phyloP scores from a whole-genome alignment of 1,140 invertebrate genomes.

The Eriosoma lanigerum region DNA sequence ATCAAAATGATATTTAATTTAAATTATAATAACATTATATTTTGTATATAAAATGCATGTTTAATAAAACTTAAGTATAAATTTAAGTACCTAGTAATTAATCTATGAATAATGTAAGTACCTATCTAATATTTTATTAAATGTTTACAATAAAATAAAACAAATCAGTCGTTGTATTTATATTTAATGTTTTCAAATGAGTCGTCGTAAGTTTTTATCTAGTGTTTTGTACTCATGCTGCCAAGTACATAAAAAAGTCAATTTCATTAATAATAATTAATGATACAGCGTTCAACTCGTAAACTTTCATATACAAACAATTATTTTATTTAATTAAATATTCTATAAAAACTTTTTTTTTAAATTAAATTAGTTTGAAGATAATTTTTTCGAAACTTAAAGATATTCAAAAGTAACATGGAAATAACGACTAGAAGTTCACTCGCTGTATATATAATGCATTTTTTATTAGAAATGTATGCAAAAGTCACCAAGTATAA shows the following conservation, averaged over 20 bases:
- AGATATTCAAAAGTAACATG: not conserved
- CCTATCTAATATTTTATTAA: too few species aligned
- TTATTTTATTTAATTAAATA: slow-evolving; percentile 35
- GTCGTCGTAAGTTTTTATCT: slow-evolving; percentile 8
- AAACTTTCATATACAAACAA: not conserved
- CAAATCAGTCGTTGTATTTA: too few species aligned
- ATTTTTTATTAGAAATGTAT: not conserved
- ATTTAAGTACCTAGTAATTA: too few species aligned
- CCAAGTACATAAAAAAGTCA: slow-evolving; percentile 10
- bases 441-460: too few species aligned
- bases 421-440: not conserved
- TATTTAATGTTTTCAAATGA: too few species aligned
- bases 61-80: too few species aligned
- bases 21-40: too few species aligned
- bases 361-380: slow-evolving; percentile 24
- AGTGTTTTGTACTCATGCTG: not conserved
- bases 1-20: too few species aligned
- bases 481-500: too few species aligned
- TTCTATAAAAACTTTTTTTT: slow-evolving; percentile 29
- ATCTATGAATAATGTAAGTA: too few species aligned
- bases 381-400: not conserved
- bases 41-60: too few species aligned
- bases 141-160: too few species aligned
- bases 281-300: slow-evolving; percentile 11
- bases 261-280: slow-evolving; percentile 30